Base-by-base conservation (phyloP, 2,888 invertebrate genomes). In the Perizoma flavofasciatum region DNA sequence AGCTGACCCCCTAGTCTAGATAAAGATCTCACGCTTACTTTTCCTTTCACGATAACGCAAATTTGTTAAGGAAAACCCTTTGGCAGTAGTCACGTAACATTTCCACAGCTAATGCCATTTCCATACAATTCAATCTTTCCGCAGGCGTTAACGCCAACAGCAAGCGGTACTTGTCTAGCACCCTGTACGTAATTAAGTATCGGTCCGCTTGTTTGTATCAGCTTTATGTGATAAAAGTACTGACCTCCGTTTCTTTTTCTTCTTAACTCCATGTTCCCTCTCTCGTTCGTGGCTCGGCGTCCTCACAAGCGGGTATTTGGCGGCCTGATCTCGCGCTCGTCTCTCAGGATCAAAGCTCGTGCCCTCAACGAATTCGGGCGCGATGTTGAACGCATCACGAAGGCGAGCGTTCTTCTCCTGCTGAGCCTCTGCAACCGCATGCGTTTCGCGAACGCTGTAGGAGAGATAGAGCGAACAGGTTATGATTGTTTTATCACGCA, bases 381-480 rank as follows among this genome's bases (percentile, higher is more conserved):
- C 96, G 72, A 99, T 97, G 59, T 98, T 98, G 86, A 99, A 98
- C 5, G 98, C 99, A 83, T 97, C 97, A 55, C 98, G 95, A 63
- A 99, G 93, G 58, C 96, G 95, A 3, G 97, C 97, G 93, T 99
- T 99, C 89, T 98, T 98, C 87, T 97, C 97, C 79, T 97, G 97
- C 84, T 98, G 98, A 33, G 98, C 98, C 85, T 98, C 98, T 0
- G 99, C 98, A 68, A 98, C 95, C 86, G 98, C 97, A 92, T 99
- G 99, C 49, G 98, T 98, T 83, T 98, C 98, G 65, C 97, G 97
- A 65, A 97, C 97, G 89, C 98, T 98, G 92, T 44, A 63, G 63
- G 22, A 10, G 35, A 22, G 7, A 0, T 5, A 43, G 46, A 33
- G 41, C 48, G n/a, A 11, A 9, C 4, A 49, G 48, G 44, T 0